Conservation (phyloP, 2,113 vertebrate species). For the Felis catus region F.catus_Fca126_mat1.0 CM031411.1:117584001-117584500, state of each 20-base stretch:
- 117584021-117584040: neutral
- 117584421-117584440: neutral
- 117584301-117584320: neutral
- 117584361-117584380: neutral
- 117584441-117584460: neutral
- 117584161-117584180: fast-evolving
- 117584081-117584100: neutral
- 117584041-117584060: neutral
- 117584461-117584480: neutral
- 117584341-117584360: neutral
- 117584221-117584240: neutral
- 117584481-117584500: neutral
- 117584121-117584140: neutral
- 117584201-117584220: neutral
- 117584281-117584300: neutral
- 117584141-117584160: neutral
- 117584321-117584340: neutral
- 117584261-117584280: neutral
- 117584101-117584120: neutral
- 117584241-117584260: neutral
- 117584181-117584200: neutral
- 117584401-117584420: neutral
- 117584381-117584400: neutral
- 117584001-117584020: neutral
- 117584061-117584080: neutral